Conservation (phyloP, 2,113 vertebrate genomes). For the Motacilla alba region DNA sequence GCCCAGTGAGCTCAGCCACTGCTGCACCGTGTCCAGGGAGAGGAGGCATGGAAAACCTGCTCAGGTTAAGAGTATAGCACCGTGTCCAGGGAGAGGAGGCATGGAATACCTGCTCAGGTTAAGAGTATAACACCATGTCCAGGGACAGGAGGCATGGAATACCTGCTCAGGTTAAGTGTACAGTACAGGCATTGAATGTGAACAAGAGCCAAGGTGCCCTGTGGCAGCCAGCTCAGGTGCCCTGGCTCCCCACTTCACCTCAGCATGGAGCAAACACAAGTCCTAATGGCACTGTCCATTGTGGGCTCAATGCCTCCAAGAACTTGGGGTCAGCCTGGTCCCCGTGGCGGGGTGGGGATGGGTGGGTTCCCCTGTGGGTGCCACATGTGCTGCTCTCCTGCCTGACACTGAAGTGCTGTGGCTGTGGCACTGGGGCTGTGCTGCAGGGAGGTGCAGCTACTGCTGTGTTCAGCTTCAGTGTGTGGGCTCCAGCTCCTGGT, state of each 20-base stretch:
- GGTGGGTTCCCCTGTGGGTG: accelerated
- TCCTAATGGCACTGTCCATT: accelerated
- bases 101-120: background rate
- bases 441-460: background rate
- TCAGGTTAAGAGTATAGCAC: background rate
- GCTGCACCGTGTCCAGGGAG: background rate
- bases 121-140: background rate
- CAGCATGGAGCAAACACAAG: accelerated
- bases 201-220: background rate
- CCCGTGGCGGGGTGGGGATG: accelerated
- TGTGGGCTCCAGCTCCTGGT: background rate
- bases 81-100: background rate
- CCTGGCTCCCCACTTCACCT: background rate
- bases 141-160: background rate
- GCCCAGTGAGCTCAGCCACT: background rate
- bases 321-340: background rate
- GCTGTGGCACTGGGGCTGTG: no score
- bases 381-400: accelerated
- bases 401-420: background rate
- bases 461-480: background rate
- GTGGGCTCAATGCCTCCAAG: background rate
- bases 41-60: background rate
- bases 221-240: background rate
- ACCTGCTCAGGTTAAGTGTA: background rate
- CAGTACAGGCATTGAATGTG: background rate